Evolutionary conservation across 2,888 invertebrate species (phyloP), one percentile per base, ranked within the genome.

Genomic region (Heliothis peltigera): DNA sequence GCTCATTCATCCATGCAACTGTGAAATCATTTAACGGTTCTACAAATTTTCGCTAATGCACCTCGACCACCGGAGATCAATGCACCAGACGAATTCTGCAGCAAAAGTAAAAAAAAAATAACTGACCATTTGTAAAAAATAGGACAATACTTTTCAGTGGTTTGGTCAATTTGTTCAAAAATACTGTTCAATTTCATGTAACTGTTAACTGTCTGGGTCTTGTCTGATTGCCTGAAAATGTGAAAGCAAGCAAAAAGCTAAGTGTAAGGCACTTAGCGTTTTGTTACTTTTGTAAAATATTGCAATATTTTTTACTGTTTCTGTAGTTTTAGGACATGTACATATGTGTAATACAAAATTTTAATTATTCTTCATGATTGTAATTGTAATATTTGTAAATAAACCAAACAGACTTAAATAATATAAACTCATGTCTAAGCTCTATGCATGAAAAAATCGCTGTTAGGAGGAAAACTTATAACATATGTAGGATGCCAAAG

Each of bases 1-100:
- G 10, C 19, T 28, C 15, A 21, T 8, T 3, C 17, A n/a, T 55
- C 42, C 22, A 18, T 42, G 17, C 2, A 12, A 7, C 25, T 18
- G 10, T 5, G 28, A n/a, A 18, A 28, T 42, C 7, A 22, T 35
- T 47, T 18, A 44, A 17, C 39, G n/a, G 39, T 39, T 39, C 39
- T n/a, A 35, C 25, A 56, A 10, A 0, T 22, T 15, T 42, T 19
- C 17, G 1, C 42, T 43, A 2, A 35, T 58, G 35, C 25, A 52
- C 10, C 3, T 74, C 57, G 44, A 18, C 44, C 12, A 25, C 17
- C 22, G 55, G 54, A 77, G 77, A 65, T 71, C 77, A 75, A 75
- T 79, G 76, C 59, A 71, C 79, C 67, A 77, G 71, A 79, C 76
- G 18, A 53, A 46, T 46, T 32, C n/a, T 32, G 21, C 0, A 54